Evolutionary conservation across 2,888 invertebrate species (phyloP), one percentile per base, ranked within the genome.

Genomic region (Caenorhabditis macrosperma): DNA sequence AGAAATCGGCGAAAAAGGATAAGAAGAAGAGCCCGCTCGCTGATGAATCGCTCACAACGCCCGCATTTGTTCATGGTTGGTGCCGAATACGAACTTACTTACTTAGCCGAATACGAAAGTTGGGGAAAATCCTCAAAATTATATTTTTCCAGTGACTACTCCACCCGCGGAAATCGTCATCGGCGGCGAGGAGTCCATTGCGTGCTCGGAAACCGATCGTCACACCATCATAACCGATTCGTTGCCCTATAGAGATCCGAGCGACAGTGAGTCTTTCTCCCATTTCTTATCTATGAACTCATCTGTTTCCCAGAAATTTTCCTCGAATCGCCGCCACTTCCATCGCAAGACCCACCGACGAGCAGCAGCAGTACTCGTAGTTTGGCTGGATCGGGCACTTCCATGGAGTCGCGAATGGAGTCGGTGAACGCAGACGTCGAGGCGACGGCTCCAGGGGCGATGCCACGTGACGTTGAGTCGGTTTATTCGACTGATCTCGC

Each of bases 211-310:
- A 33, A n/a, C 52, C 38, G 75, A 75, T 66, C 66, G 60, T 33
- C 64, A 67, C 30, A 75, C 75, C 20, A 28, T 75, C 54, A 75
- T 67, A 44, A 77, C 77, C 26, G 77, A 77, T 22, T 77, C 77
- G 33, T 44, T 69, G 50, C 77, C 77, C 17, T 69, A 77, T 20
- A 55, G 77, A 17, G 69, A 77, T n/a, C 77, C 77, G 9, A 77
- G 77, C 24, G 77, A 77, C 38, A 77, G 76, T 77, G 30, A 55
- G 76, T 35, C 10, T 15, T 7, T 22, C 15, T 20, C 10, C 22
- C 9, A 26, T 4, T 12, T 2, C 26, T 1, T 41, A 0, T 1
- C n/a, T 44, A 0, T n/a, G 6, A 12, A 26, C 0, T 7, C 12
- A 28, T 35, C 17, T 15, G 17, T 5, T 6, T 54, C 55, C 38